Evolutionary conservation across 1,140 invertebrate species (phyloP), one percentile per base, ranked within the genome.

Genomic region (Sweltsa coloradensis): DNA sequence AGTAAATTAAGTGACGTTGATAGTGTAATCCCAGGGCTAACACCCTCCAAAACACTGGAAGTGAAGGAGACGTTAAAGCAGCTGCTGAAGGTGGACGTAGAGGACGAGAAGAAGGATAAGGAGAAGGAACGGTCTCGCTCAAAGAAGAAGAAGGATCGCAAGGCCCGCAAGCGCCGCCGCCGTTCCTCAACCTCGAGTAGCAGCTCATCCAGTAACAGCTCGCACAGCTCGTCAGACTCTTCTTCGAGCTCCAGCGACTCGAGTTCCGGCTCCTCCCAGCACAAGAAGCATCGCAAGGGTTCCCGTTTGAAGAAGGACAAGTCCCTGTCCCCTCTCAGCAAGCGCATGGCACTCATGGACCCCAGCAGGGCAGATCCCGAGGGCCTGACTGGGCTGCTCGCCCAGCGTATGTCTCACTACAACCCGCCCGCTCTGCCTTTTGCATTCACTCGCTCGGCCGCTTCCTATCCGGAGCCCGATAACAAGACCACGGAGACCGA

Each of bases 321-420:
- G 3, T 88, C 84, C 0, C 60, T 86, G 26, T 86, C 83, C 24
- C 84, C 83, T 7, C 65, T 86, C 4, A 85, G 83, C 59, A 86
- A 86, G 58, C 73, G 83, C 6, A 85, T 86, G 81, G 81, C 78
- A 11, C 66, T 75, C 66, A 66, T 76, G 53, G 74, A 74, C 51
- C 71, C 74, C 25, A 52, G 57, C 1, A 60, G 64, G 40, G 66
- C 66, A 36, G 62, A n/a, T n/a, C n/a, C 63, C 0, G 63, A 63
- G 46, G 63, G 68, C 39, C 19, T 43, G n/a, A 26, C 26, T 31
- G 50, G 50, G 5, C 22, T 51, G 11, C 13, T 47, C 2, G 37
- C 50, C 6, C 50, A 47, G 23, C 19, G 51, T 23, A 7, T 49
- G 23, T 24, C 47, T 1, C 51, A 52, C 19, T 52, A 52, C 22